Conservation (phyloP, 2,888 invertebrate species). For the Nephrotoma flavescens region DNA sequence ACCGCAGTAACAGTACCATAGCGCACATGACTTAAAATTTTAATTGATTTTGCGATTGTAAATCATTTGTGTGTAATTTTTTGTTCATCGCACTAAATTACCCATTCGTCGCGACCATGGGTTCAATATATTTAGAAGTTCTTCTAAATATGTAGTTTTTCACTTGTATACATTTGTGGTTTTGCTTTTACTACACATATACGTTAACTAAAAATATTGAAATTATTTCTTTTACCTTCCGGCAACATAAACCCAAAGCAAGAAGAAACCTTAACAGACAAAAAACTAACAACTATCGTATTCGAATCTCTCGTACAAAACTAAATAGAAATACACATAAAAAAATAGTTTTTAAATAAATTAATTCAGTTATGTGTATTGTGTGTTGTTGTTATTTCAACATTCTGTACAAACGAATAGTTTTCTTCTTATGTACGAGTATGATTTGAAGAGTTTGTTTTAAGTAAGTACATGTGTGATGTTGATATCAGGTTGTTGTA, state of each 20-base stretch:
- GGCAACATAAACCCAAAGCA: neutral
- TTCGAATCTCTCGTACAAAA: neutral
- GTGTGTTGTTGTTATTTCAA: neutral
- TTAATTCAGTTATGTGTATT: neutral
- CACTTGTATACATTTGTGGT: neutral
- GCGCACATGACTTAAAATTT: neutral
- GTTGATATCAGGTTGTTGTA: neutral
- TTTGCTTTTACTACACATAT: neutral
- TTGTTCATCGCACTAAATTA: neutral
- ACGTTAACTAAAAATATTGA: neutral
- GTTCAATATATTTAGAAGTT: neutral
- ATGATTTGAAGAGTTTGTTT: neutral
- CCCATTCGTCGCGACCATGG: neutral
- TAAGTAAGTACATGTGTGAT: neutral
- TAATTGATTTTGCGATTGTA: neutral
- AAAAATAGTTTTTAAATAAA: neutral
- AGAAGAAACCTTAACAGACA: neutral
- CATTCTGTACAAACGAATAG: neutral
- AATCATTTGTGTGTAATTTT: neutral
- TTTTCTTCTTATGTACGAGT: neutral
- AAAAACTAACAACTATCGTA: neutral
- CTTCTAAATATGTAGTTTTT: neutral
- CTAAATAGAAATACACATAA: neutral
- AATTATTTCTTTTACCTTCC: neutral
- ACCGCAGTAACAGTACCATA: neutral